These are phyloP conservation scores for Ethmia dodecea DNA, from an alignment of 2,888 invertebrate genomes.

Conservation along the genomic window DNA sequence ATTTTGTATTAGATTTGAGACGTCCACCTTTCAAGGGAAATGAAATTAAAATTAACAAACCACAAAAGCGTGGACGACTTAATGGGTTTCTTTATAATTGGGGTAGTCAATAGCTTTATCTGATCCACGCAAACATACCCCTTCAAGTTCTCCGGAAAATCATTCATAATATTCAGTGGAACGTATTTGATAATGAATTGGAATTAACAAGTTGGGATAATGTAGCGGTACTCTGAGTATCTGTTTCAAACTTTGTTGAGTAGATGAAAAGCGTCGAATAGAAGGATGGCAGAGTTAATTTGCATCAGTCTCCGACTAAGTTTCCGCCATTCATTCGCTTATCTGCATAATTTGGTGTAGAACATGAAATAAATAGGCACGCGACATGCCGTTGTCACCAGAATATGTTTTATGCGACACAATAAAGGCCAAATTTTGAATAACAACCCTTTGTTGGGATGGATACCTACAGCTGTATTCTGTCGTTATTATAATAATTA, in stretches of 20 bases:
- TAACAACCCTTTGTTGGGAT: conserved; percentile 57
- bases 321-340: conserved; percentile 67
- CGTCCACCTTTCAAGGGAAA: conserved; percentile 13
- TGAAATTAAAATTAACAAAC: conserved; percentile 20
- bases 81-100: conserved; percentile 28
- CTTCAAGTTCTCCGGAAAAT: conserved; percentile 19
- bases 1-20: conserved; percentile 18
- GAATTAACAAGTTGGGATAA: conserved; percentile 28
- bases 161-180: conserved; percentile 11
- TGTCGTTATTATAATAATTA: conserved; percentile 49
- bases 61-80: conserved; percentile 26
- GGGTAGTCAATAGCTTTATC: conserved; percentile 21
- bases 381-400: conserved; percentile 56
- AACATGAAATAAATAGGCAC: conserved; percentile 65
- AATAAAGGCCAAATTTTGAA: conserved; percentile 67
- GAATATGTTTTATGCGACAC: conserved; percentile 65
- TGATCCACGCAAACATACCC: conserved; percentile 19
- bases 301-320: conserved; percentile 64
- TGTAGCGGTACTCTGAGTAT: conserved; percentile 31
- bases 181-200: conserved; percentile 27
- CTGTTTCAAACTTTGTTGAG: conserved; percentile 52
- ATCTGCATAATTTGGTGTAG: conserved; percentile 70
- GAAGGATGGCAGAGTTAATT: conserved; percentile 62
- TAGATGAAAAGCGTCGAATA: conserved; percentile 57
- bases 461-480: conserved; percentile 46